Conservation (phyloP, 2,888 invertebrate genomes). For the Apomyelois bistriatella region DNA sequence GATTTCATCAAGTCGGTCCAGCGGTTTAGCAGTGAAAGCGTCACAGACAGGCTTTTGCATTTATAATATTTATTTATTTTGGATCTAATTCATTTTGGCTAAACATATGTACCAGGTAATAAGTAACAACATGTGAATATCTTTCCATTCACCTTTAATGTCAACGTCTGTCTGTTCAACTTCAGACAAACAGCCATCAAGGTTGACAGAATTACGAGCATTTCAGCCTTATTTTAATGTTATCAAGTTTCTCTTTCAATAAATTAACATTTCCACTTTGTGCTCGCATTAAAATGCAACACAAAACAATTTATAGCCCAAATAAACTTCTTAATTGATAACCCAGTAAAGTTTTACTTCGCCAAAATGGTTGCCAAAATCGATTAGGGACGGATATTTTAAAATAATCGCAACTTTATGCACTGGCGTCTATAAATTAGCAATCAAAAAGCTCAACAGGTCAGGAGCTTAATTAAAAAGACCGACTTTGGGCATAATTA, state of each 20-base stretch:
- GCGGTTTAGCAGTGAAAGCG: too few relatives aligned
- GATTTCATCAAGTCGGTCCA: too few relatives aligned
- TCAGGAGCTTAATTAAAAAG: conserved; percentile 13
- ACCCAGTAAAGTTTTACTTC: conserved; percentile 15
- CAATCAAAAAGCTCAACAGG: conserved; percentile 19
- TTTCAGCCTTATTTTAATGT: not conserved
- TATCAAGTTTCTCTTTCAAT: not conserved
- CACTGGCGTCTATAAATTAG: conserved; percentile 26
- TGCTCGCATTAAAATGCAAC: not conserved
- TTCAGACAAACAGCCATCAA: too few relatives aligned
- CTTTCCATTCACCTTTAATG: too few relatives aligned
- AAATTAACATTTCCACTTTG: not conserved
- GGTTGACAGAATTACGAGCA: not conserved
- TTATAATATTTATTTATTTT: too few relatives aligned
- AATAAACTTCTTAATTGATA: conserved; percentile 13
- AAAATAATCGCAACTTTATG: conserved; percentile 29
- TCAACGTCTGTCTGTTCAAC: too few relatives aligned
- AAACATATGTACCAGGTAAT: too few relatives aligned
- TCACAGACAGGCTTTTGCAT: too few relatives aligned
- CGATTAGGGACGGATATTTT: conserved; percentile 29
- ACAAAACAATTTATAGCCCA: not conserved
- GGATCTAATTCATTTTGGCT: too few relatives aligned
- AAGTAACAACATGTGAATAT: too few relatives aligned
- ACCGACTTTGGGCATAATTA: conserved; percentile 10
- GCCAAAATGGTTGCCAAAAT: conserved; percentile 25